A percentile compares a stretch with the other conserved stretches of the same genome.
Conservation (phyloP, 2,113 vertebrate species). For the Leptosomus discolor region DNA sequence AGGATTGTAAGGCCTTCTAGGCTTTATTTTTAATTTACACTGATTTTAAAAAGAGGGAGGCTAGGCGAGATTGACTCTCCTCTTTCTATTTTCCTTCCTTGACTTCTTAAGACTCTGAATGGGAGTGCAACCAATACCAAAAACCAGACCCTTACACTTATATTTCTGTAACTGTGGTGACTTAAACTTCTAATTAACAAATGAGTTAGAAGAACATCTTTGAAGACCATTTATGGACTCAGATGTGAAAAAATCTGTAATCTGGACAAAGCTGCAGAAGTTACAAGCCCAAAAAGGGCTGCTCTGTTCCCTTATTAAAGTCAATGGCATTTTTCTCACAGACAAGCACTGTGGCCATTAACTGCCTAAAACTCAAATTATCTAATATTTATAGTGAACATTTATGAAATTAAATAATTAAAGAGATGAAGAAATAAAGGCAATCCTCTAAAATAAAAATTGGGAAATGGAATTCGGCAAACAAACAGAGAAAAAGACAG, state of each 20-base stretch:
- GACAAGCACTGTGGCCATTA: background rate
- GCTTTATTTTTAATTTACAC: background rate
- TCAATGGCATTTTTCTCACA: background rate
- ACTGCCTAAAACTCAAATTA: background rate
- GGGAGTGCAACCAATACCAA: background rate
- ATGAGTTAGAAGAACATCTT: background rate
- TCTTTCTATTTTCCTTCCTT: background rate
- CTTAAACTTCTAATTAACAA: background rate
- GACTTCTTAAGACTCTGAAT: background rate
- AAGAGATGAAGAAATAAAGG: background rate
- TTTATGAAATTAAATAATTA: background rate
- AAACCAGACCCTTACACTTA: background rate
- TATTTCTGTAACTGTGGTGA: background rate
- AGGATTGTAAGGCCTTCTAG: background rate
- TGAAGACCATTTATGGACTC: background rate
- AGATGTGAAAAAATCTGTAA: background rate
- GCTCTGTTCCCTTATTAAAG: background rate
- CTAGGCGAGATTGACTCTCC: background rate
- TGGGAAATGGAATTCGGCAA: background rate
- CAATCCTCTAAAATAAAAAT: background rate
- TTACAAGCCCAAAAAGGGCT: background rate
- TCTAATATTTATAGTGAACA: background rate
- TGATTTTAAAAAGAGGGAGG: background rate
- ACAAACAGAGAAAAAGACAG: background rate
- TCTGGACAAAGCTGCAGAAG: background rate